These are phyloP conservation scores for Theocolax elegans DNA, from an alignment of 1,140 invertebrate genomes.

Conservation along the genomic window DNA sequence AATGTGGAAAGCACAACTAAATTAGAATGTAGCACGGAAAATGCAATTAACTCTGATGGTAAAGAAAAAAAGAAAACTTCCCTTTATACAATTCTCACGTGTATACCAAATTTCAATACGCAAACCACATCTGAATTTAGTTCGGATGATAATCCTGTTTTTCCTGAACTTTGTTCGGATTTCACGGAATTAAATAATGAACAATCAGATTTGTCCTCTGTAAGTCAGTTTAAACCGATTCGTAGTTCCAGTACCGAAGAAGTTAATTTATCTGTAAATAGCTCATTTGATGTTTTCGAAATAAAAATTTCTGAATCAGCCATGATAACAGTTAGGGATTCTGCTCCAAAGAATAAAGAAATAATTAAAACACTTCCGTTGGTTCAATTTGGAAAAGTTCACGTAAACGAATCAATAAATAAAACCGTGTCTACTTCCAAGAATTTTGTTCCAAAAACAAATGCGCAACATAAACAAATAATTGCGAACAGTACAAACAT, in stretches of 20 bases:
- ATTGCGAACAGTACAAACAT: neutral
- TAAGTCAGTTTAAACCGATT: conserved; percentile 26
- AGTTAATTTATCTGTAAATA: neutral
- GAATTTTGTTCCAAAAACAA: too few species aligned
- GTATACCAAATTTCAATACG: too few species aligned
- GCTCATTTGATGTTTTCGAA: conserved; percentile 49
- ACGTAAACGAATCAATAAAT: too few species aligned
- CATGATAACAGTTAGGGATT: conserved; percentile 46
- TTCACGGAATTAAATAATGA: too few species aligned
- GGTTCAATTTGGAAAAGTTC: neutral
- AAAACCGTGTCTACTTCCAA: too few species aligned
- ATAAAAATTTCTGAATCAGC: conserved; percentile 57
- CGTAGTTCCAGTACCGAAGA: neutral
- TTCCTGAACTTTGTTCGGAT: too few species aligned
- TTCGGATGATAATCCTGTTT: neutral
- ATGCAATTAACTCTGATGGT: neutral
- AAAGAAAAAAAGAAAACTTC: neutral
- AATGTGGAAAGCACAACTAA: neutral
- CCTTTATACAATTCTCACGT: too few species aligned
- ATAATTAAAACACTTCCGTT: too few species aligned
- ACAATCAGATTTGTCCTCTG: too few species aligned
- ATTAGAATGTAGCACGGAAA: neutral
- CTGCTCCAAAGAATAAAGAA: conserved; percentile 20
- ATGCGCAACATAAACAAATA: neutral
- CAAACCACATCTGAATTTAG: neutral